phyloP scores from a whole-genome alignment of 2,113 vertebrate genomes.

The Psittacula cyanocephala region DNA sequence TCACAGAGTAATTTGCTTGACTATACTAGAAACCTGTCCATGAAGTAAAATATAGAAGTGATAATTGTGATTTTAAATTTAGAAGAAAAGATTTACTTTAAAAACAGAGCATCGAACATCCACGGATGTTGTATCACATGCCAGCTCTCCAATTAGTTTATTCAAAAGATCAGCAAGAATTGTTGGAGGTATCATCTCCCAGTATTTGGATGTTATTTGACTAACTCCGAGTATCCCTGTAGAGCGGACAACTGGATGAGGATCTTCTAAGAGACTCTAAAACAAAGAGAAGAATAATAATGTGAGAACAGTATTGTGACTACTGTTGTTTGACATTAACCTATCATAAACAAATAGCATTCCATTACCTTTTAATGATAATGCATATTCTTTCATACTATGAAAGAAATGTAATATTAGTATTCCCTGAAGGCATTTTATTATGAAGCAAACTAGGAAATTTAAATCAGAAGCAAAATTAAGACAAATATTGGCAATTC shows the following conservation, averaged over 20 bases:
- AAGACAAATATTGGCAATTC: neutral
- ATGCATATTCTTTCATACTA: neutral
- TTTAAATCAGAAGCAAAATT: neutral
- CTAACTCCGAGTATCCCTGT: slow-evolving; percentile 86
- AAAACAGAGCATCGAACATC: slow-evolving; percentile 93
- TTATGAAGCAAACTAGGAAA: neutral
- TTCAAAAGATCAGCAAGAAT: slow-evolving; percentile 87
- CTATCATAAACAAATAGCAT: neutral
- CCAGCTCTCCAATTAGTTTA: slow-evolving; percentile 83
- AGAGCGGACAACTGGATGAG: slow-evolving; percentile 87
- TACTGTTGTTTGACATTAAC: neutral
- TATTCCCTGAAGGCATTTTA: neutral
- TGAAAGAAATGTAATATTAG: neutral
- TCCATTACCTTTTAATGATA: neutral
- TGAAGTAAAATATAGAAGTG: neutral
- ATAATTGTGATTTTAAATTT: neutral
- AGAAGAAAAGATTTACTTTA: slow-evolving; percentile 76
- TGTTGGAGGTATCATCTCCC: slow-evolving; percentile 90
- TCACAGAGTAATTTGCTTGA: neutral
- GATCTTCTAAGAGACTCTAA: slow-evolving; percentile 88
- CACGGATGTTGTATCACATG: slow-evolving; percentile 82
- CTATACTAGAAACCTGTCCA: neutral
- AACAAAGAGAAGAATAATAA: neutral
- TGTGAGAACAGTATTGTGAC: neutral
- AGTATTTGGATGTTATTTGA: slow-evolving; percentile 88